phyloP scores from a whole-genome alignment of 2,888 invertebrate species.

The Pristionchus arcanus region DNA sequence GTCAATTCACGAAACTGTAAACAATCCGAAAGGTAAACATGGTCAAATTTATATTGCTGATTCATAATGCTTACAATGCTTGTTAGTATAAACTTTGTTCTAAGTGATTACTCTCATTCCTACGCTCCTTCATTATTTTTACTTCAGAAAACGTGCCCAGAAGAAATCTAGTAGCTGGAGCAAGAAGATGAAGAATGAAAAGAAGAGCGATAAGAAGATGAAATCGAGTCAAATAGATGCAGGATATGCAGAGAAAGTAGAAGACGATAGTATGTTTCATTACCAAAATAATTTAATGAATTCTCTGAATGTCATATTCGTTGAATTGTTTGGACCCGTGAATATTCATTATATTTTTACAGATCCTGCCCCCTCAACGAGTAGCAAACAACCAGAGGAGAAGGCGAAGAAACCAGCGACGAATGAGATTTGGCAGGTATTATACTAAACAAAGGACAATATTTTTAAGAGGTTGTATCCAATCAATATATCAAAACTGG shows the following conservation, averaged over 20 bases:
- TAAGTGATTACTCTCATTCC: no score
- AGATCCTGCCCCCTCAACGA: slow-evolving; percentile 76
- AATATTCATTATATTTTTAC: background rate
- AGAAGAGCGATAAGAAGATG: slow-evolving; percentile 68
- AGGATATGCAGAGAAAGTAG: background rate
- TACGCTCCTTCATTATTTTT: background rate
- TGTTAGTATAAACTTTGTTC: no score
- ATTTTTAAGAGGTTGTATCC: no score
- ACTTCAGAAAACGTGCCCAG: slow-evolving; percentile 42
- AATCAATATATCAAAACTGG: background rate
- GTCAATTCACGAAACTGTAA: no score
- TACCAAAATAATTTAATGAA: background rate
- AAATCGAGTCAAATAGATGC: background rate
- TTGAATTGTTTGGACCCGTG: no score
- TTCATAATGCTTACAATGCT: no score
- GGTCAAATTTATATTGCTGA: no score
- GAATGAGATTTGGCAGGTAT: slow-evolving; percentile 53
- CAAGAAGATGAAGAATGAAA: slow-evolving; percentile 58
- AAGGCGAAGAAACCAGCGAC: slow-evolving; percentile 47
- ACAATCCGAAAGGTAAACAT: no score
- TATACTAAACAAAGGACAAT: background rate
- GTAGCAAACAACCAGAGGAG: background rate
- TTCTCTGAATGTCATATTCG: no score
- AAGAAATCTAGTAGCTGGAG: slow-evolving; percentile 79
- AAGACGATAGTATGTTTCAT: background rate